Evolutionary conservation across 2,113 vertebrate genomes (phyloP), one percentile per base, ranked within the genome.

Genomic region (Danionella cerebrum): DNA sequence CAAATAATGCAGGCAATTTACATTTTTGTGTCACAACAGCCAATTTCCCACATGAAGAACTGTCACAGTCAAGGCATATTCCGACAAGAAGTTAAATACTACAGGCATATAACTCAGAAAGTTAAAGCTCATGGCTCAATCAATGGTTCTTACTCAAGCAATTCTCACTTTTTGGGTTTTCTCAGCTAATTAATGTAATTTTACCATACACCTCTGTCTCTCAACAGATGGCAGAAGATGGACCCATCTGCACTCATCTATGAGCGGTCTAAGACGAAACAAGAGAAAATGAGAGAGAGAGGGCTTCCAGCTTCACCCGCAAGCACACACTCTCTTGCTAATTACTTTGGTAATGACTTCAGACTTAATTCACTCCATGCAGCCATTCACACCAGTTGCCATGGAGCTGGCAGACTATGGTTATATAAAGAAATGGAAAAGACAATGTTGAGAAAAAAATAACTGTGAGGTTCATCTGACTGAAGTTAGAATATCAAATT

Each of bases 301-400:
- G 50, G 31, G 22, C 25, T 54, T 36, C 19, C 19, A 27, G 45
- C 13, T 36, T 29, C 62, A 48, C 19, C 5, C 21, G n/a, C 22
- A 6, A 29, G 2, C 5, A 7, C 19, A 24, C 31, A 36, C 19
- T 11, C 5, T 12, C 45, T 16, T 19, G 21, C 67, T 62, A 52
- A 44, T 62, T 70, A 42, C 35, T 63, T 42, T 45, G 25, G 35
- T 44, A 70, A 69, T 69, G 24, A 35, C 45, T 69, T 53, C 33
- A 70, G 59, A 60, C 47, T 69, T 69, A 58, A 69, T 69, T 69
- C 27, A 31, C 33, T 29, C 42, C 14, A 11, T 29, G 35, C 21
- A 59, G 14, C 6, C 22, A 58, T 39, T 29, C 33, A 69, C 24
- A 42, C 25, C 16, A 13, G 55, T 69, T 62, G 18, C 55, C 55